These are phyloP conservation scores for Diacarnus erythraeanus DNA, from an alignment of 37 sponge, comb jelly and placozoan species.

Conservation along the genomic window DNA sequence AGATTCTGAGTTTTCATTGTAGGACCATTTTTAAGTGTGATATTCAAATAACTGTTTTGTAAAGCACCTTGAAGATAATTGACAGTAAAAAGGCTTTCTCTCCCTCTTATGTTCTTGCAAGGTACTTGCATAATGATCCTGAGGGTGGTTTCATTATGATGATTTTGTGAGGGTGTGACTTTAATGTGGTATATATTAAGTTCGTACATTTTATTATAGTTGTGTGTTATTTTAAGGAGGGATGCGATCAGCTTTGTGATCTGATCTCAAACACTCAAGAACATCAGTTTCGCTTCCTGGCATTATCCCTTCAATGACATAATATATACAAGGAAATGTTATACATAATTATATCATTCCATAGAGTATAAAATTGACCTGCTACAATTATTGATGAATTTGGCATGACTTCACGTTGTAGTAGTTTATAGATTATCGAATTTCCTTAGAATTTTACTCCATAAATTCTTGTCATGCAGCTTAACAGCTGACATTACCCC, in stretches of 20 bases:
- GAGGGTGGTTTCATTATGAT: no score
- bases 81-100: slow-evolving; percentile 67
- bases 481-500: no score
- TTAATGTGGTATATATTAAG: neutral
- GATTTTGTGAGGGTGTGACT: no score
- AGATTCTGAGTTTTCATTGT: slow-evolving; percentile 17
- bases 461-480: no score
- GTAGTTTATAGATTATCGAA: neutral
- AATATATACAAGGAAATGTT: neutral
- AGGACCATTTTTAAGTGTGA: neutral
- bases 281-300: neutral
- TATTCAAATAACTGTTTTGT: neutral
- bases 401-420: neutral
- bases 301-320: neutral
- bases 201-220: neutral
- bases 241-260: neutral
- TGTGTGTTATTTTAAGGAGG: neutral
- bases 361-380: neutral
- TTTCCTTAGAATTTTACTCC: no score
- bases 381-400: neutral
- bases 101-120: slow-evolving; percentile 78
- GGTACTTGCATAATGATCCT: no score
- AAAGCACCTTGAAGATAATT: slow-evolving; percentile 64
- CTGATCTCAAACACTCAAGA: neutral
- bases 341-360: neutral